These are phyloP conservation scores for Aphaenogaster ashmeadi DNA, from an alignment of 1,140 invertebrate species.

Conservation along the genomic window DNA sequence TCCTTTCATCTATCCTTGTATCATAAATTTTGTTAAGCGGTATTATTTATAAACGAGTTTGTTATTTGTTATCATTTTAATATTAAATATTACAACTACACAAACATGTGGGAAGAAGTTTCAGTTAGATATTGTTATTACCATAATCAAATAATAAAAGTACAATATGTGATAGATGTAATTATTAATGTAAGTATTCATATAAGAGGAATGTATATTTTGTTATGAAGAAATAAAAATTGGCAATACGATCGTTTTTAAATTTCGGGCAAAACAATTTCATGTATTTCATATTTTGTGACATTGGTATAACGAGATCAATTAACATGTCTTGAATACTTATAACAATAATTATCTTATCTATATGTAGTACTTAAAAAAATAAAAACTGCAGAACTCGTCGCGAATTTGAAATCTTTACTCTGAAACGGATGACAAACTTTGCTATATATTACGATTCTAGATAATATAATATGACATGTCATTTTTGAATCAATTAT, in stretches of 20 bases:
- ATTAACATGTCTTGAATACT: constrained; percentile 13
- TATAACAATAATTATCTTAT: constrained; percentile 10
- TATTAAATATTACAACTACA: neutral
- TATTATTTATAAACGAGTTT: neutral
- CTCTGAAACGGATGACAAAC: constrained; percentile 7
- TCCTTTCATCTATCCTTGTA: constrained; percentile 22
- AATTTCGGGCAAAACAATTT: constrained; percentile 2
- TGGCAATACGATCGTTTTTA: neutral
- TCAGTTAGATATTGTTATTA: neutral
- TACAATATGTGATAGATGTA: constrained; percentile 7
- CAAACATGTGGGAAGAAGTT: neutral
- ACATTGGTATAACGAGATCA: constrained; percentile 12
- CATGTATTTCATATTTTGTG: neutral
- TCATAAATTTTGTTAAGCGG: neutral
- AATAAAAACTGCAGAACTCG: neutral
- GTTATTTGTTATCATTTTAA: neutral
- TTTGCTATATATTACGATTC: constrained; percentile 12
- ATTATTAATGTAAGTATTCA: constrained; percentile 1
- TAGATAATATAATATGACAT: constrained; percentile 15
- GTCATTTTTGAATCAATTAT: neutral
- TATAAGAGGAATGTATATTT: constrained; percentile 11
- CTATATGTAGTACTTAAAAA: constrained; percentile 2
- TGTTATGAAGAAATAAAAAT: constrained; percentile 34
- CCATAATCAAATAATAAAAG: constrained; percentile 3
- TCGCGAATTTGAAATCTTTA: constrained; percentile 21